A percentile compares a stretch with the other conserved stretches of the same genome.
Evolutionary conservation across 2,113 vertebrate species (phyloP).

Genomic region (Probosciger aterrimus): DNA sequence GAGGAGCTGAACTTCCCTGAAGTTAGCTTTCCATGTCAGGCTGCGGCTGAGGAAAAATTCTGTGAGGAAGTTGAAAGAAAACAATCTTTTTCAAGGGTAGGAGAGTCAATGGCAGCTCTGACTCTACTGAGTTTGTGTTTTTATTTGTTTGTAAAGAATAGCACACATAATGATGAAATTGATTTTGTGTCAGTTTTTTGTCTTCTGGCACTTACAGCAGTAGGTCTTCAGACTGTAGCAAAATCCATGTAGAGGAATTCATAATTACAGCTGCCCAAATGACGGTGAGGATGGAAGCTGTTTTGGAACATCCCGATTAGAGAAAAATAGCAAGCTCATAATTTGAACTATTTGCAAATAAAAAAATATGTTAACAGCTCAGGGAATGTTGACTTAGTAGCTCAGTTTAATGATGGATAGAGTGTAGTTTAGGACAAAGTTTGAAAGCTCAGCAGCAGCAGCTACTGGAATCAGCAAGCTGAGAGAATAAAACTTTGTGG

Average conservation of each 20-base stretch:
- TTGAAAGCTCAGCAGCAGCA: not conserved
- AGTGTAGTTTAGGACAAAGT: not conserved
- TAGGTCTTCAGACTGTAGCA: not conserved
- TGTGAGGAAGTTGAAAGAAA: not conserved
- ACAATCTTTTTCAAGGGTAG: not conserved
- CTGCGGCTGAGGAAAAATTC: not conserved
- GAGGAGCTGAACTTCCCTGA: not conserved
- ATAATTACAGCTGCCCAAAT: not conserved
- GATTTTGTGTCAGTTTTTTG: not conserved
- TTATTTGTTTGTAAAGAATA: not conserved
- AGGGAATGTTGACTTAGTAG: not conserved
- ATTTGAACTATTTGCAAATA: not conserved
- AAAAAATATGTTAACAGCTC: not conserved
- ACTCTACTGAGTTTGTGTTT: not conserved
- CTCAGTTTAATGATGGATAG: not conserved
- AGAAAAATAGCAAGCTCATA: not conserved
- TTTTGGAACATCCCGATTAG: not conserved
- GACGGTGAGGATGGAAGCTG: not conserved
- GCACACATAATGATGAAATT: not conserved
- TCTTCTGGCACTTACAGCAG: not conserved
- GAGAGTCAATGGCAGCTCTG: not conserved
- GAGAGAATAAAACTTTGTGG: not conserved
- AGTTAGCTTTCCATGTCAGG: not conserved
- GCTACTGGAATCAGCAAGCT: not conserved
- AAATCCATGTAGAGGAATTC: not conserved